Evolutionary conservation across 2,797 vertebrate species (phyloP).

Genomic region (Dromococcyx pavoninus): DNA sequence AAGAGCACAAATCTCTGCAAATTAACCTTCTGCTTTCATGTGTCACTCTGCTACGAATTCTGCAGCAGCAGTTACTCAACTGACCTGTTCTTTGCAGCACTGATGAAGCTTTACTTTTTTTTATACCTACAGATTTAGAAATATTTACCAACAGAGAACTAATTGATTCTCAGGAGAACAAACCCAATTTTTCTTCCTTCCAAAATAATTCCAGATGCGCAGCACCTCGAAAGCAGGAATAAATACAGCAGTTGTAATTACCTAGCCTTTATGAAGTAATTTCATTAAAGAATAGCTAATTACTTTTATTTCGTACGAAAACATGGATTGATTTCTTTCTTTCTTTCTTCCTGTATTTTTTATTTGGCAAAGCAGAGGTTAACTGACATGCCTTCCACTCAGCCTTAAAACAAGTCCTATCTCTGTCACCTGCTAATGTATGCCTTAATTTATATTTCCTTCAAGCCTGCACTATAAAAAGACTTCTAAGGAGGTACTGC

Average conservation of each 20-base stretch:
- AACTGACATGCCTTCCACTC: neutral
- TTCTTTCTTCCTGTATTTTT: neutral
- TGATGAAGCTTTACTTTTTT: neutral
- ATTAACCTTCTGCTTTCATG: neutral
- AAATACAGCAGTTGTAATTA: neutral
- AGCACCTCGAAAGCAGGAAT: neutral
- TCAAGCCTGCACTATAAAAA: neutral
- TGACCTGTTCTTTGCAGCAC: neutral
- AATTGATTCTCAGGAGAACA: slow-evolving; percentile 26
- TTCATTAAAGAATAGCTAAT: neutral
- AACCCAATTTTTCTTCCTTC: slow-evolving; percentile 9
- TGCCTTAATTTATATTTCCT: neutral
- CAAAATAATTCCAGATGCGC: neutral
- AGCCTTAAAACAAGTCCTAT: neutral
- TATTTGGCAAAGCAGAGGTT: neutral
- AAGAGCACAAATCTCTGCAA: neutral
- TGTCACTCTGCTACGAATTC: neutral
- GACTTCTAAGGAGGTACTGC: neutral
- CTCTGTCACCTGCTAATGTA: neutral
- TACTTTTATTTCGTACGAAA: neutral
- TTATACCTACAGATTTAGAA: slow-evolving; percentile 8
- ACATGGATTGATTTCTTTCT: neutral
- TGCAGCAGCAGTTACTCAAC: neutral
- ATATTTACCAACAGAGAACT: slow-evolving; percentile 34
- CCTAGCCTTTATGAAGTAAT: neutral